These are phyloP conservation scores for Porites lobata DNA, from an alignment of 92 coral and sea anemone genomes.

Conservation along the genomic window DNA sequence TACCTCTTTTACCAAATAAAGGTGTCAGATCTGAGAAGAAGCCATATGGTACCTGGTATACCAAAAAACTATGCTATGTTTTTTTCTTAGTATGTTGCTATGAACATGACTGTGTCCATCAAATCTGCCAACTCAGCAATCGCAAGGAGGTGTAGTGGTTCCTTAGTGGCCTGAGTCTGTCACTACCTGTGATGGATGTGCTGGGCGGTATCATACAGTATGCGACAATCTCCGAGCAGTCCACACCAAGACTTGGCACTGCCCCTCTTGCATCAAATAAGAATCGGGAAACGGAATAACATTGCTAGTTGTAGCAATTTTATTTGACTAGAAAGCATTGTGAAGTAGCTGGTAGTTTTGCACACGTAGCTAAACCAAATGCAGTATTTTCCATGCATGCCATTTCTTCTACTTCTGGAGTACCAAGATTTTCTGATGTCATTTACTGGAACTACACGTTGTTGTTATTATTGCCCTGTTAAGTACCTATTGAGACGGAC, in stretches of 20 bases:
- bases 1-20: not conserved
- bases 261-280: constrained; percentile 38
- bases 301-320: constrained; percentile 31
- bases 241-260: constrained; percentile 44
- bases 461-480: constrained; percentile 15
- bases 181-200: constrained; percentile 28
- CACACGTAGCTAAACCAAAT: constrained; percentile 6
- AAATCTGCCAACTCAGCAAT: not conserved
- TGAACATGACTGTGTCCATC: not conserved
- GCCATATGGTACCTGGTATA: not conserved
- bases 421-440: constrained; percentile 16
- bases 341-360: constrained; percentile 31
- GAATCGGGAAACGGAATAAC: constrained; percentile 17
- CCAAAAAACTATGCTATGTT: not conserved
- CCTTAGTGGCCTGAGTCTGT: constrained; percentile 47
- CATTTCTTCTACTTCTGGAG: constrained; percentile 11
- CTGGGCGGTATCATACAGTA: constrained; percentile 23
- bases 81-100: constrained; percentile 16
- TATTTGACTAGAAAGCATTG: constrained; percentile 32
- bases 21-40: not conserved
- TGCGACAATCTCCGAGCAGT: constrained; percentile 23
- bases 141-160: constrained; percentile 27
- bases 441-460: constrained; percentile 9
- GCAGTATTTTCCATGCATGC: constrained; percentile 13
- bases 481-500: constrained; percentile 19